Evolutionary conservation across 1,140 invertebrate genomes (phyloP).

Genomic region (Cyclargus thomasi): DNA sequence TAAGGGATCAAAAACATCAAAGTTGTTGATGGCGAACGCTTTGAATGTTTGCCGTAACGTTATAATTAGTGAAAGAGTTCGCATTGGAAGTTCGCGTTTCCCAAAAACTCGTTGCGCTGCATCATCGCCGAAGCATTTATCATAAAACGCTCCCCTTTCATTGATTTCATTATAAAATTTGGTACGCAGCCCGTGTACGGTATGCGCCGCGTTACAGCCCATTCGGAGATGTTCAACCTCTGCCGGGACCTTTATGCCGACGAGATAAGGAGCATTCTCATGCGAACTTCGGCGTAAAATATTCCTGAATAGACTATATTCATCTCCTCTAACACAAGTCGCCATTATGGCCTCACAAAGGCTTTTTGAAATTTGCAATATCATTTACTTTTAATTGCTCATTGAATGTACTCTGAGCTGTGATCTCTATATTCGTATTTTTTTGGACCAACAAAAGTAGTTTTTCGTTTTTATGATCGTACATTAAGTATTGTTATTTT

Average conservation of each 20-base stretch:
- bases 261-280: too few species aligned
- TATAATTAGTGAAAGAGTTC: neutral
- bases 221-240: neutral
- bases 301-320: too few species aligned
- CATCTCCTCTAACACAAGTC: neutral
- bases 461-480: neutral
- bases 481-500: too few species aligned
- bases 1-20: too few species aligned
- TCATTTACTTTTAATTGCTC: slow-evolving; percentile 9
- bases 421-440: neutral
- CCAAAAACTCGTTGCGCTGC: neutral
- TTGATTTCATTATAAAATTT: slow-evolving; percentile 1
- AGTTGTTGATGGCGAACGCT: too few species aligned
- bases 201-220: too few species aligned
- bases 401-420: neutral
- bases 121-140: slow-evolving; percentile 1
- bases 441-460: neutral
- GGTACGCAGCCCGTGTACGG: neutral
- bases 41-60: neutral
- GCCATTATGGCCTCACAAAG: neutral
- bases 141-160: neutral
- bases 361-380: neutral
- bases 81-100: neutral
- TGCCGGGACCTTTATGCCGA: too few species aligned
- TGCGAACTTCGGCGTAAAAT: too few species aligned